Evolutionary conservation across 2,113 vertebrate genomes (phyloP), one percentile per base, ranked within the genome.

Genomic region (Scomber japonicus): DNA sequence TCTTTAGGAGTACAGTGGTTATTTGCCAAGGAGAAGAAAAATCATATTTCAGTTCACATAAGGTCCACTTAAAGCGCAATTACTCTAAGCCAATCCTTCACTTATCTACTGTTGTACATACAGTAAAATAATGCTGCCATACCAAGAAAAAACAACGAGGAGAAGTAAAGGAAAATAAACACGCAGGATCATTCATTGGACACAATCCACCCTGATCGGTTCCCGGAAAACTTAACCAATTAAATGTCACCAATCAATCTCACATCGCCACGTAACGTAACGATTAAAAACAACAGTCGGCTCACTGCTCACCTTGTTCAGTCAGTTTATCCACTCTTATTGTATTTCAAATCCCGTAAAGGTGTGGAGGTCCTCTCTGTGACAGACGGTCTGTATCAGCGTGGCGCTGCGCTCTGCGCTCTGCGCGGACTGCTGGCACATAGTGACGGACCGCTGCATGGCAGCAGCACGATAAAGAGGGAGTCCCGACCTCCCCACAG

Each of bases 401-500:
- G 89, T 75, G 81, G 70, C 84, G 77, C 71, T 88, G 68, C 79
- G 81, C 85, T 88, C 68, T 45, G 73, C 83, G 57, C 77, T 65
- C 71, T 74, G 86, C 77, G 65, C 83, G 63, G 77, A 71, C 57
- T 81, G 81, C 75, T 67, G 80, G 83, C 78, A 27, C 76, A 83
- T 68, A 87, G 12, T 30, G 85, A 75, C 65, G 17, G 44, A 21
- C n/a, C 46, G 82, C 67, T 13, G 69, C 72, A 27, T 10, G 53
- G 84, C 76, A 61, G 71, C 82, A 15, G 85, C 68, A 11, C 27
- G 44, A 53, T 53, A 63, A 80, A 74, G 11, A 85, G 71, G 83
- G 76, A 89, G 78, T 75, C 73, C 75, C 59, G 81, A 77, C 87
- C 83, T 81, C 81, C 79, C 40, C 17, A 9, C 56, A 17, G 76